Percentiles rank a stretch among this genome's conserved stretches.
Evolutionary conservation across 2,797 vertebrate genomes (phyloP).

Genomic region (Natrix natrix): DNA sequence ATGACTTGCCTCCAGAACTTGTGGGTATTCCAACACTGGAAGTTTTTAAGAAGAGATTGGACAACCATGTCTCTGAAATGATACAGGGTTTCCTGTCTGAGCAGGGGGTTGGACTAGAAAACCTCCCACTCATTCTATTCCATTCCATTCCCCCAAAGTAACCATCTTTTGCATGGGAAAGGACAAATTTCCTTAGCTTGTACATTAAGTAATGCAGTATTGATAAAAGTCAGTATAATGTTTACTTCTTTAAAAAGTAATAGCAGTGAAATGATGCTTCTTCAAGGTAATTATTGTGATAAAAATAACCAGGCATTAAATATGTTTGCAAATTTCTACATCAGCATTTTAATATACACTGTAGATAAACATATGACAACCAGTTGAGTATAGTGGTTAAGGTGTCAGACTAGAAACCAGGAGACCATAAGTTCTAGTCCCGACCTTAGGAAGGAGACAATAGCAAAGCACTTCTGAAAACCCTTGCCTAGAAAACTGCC

Average conservation of each 20-base stretch:
- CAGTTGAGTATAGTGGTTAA: too few relatives aligned
- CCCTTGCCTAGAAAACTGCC: too few relatives aligned
- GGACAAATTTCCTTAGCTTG: background rate
- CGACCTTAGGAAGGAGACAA: too few relatives aligned
- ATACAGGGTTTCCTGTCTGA: too few relatives aligned
- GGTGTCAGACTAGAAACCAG: too few relatives aligned
- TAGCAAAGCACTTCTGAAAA: too few relatives aligned
- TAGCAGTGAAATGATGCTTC: background rate
- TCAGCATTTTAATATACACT: background rate
- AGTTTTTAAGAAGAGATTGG: too few relatives aligned
- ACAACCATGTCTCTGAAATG: too few relatives aligned
- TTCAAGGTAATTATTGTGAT: background rate
- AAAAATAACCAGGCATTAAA: slow-evolving; percentile 2
- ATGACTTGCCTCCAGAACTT: too few relatives aligned
- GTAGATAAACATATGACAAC: background rate
- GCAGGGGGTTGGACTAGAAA: too few relatives aligned
- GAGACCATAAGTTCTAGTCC: too few relatives aligned
- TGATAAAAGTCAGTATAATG: background rate
- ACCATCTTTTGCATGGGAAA: background rate
- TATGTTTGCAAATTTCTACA: background rate
- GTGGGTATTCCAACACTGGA: too few relatives aligned
- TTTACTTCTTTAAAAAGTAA: slow-evolving; percentile 17
- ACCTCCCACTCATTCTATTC: background rate
- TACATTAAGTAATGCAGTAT: background rate
- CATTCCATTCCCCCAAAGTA: background rate